Evolutionary conservation across 2,113 vertebrate species (phyloP).

Genomic region (Chitala chitala): DNA sequence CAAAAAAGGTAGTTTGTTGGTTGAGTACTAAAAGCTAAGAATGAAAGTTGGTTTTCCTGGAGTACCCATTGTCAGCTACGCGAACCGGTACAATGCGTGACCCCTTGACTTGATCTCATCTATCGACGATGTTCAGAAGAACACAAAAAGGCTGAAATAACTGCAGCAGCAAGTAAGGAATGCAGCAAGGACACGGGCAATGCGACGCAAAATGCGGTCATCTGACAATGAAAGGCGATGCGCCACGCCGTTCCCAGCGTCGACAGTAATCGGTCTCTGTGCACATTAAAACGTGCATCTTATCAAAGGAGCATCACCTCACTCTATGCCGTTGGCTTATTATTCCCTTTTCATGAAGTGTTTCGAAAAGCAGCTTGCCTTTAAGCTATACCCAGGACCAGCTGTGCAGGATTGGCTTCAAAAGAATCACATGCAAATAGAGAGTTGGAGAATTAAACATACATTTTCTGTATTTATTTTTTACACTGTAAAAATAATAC

Average conservation of each 20-base stretch:
- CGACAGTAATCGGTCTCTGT: background rate
- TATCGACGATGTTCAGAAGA: background rate
- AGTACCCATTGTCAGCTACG: background rate
- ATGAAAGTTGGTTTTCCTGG: too few species aligned
- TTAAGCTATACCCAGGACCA: background rate
- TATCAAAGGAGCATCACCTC: background rate
- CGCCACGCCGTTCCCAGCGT: background rate
- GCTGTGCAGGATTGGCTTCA: background rate
- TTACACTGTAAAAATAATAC: too few species aligned
- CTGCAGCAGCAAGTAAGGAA: too few species aligned
- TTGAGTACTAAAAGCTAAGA: too few species aligned
- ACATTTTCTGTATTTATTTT: too few species aligned
- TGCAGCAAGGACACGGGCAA: background rate
- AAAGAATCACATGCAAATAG: background rate
- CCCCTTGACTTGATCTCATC: background rate
- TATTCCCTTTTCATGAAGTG: background rate
- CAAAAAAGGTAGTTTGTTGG: too few species aligned
- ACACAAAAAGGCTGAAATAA: background rate
- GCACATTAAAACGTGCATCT: background rate
- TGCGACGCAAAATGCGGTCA: background rate
- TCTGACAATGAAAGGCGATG: background rate
- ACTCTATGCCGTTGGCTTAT: background rate
- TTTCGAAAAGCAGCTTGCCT: background rate
- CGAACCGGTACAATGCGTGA: background rate
- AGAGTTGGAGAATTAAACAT: background rate